These are phyloP conservation scores for Noctua janthe DNA, from an alignment of 2,888 invertebrate genomes.

Conservation along the genomic window DNA sequence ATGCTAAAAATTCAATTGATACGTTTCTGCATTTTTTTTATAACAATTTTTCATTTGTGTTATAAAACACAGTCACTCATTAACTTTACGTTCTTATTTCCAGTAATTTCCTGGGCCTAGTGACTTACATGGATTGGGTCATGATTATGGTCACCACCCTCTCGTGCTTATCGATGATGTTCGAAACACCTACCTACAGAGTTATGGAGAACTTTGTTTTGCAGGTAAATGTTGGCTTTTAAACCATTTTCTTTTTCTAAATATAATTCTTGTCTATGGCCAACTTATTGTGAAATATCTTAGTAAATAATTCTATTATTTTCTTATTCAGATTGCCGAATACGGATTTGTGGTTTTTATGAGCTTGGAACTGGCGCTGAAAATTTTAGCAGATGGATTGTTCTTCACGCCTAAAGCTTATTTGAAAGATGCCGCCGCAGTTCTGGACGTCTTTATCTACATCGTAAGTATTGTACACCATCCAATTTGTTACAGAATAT, in stretches of 20 bases:
- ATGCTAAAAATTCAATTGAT: neutral
- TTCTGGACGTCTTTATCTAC: conserved; percentile 99
- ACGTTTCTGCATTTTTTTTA: neutral
- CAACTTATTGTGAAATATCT: neutral
- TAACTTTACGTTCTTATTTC: conserved; percentile 69
- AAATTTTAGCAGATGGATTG: conserved; percentile 98
- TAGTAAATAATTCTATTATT: conserved; percentile 13
- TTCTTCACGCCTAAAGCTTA: conserved; percentile 99
- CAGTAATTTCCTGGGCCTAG: conserved; percentile 98
- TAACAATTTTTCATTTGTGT: too few species aligned
- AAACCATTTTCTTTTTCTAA: neutral
- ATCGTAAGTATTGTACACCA: conserved; percentile 91
- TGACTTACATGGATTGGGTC: conserved; percentile 99
- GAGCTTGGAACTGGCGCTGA: conserved; percentile 98
- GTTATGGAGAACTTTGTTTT: conserved; percentile 98
- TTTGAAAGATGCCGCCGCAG: conserved; percentile 98
- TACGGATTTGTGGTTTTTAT: conserved; percentile 99
- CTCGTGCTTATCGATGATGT: conserved; percentile 99
- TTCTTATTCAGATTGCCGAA: conserved; percentile 93
- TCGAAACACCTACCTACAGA: conserved; percentile 98
- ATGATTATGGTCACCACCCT: conserved; percentile 99
- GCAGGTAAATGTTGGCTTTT: conserved; percentile 86
- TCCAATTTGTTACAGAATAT: neutral
- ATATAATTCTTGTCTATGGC: neutral
- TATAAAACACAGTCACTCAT: neutral